A percentile compares a stretch with the other conserved stretches of the same genome.
These are phyloP conservation scores for Macrobrachium nipponense DNA, from an alignment of 1,140 invertebrate genomes.

Conservation along the genomic window DNA sequence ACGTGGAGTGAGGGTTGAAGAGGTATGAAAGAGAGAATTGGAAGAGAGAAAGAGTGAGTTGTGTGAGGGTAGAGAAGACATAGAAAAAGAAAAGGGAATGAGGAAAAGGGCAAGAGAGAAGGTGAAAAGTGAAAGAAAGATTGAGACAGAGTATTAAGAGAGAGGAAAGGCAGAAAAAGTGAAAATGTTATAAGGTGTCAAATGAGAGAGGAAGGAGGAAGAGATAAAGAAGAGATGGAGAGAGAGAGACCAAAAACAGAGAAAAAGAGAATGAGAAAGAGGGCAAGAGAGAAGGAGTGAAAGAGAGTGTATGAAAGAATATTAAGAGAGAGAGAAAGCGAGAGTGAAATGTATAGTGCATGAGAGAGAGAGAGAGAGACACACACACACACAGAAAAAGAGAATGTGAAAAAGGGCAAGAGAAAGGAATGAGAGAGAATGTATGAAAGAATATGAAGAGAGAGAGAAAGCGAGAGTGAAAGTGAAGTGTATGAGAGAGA, in stretches of 20 bases:
- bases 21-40: no score
- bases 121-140: no score
- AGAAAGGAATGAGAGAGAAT: neutral
- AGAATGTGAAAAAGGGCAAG: neutral
- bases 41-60: no score
- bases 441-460: no score
- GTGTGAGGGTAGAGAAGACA: no score
- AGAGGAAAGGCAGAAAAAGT: neutral
- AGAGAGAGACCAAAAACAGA: conserved; percentile 3
- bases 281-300: neutral
- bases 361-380: neutral
- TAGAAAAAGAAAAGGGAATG: neutral
- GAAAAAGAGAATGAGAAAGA: conserved; percentile 2
- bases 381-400: no score
- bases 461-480: conserved; percentile 7
- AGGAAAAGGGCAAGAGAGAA: neutral
- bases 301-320: conserved; percentile 4
- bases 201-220: neutral
- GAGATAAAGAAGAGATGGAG: no score
- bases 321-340: conserved; percentile 29
- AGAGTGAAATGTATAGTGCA: no score
- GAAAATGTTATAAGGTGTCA: no score
- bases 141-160: no score
- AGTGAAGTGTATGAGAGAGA: neutral
- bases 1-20: no score